Conservation (phyloP, 2,797 vertebrate species). For the Margarornis squamiger region DNA sequence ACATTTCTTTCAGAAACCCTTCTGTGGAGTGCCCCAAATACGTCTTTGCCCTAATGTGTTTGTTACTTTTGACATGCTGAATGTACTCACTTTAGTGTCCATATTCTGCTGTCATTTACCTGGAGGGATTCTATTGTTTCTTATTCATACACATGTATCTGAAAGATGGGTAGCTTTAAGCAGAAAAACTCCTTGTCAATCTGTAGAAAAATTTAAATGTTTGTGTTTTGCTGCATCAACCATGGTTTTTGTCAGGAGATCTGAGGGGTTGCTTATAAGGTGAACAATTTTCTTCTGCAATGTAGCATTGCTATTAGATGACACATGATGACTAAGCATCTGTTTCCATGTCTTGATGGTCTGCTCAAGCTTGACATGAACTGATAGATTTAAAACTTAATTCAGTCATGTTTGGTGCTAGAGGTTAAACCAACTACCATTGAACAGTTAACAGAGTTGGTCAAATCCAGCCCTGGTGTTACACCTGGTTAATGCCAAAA, state of each 20-base stretch:
- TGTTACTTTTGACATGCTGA: not conserved
- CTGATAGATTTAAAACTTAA: not conserved
- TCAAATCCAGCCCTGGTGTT: not conserved
- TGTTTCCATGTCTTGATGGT: not conserved
- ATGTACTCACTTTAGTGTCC: not conserved
- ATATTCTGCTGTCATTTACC: not conserved
- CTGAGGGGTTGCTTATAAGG: not conserved
- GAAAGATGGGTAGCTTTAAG: not conserved
- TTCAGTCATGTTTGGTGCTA: not conserved
- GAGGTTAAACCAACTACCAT: not conserved
- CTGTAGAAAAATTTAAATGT: not conserved
- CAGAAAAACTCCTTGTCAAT: not conserved
- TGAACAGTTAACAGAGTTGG: not conserved
- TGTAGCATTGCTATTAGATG: not conserved
- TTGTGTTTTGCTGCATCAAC: not conserved
- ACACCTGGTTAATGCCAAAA: not conserved
- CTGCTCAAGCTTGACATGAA: not conserved
- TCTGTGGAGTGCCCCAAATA: not conserved
- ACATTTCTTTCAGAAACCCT: not conserved
- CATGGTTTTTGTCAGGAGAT: not conserved
- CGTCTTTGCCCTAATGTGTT: not conserved
- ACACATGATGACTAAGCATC: not conserved
- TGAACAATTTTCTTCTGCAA: not conserved
- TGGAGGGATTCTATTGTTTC: not conserved
- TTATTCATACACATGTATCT: not conserved